A percentile compares a stretch with the other conserved stretches of the same genome.
These are phyloP conservation scores for Phoxinus dragarum DNA, from an alignment of 2,797 vertebrate genomes.

Conservation along the genomic window DNA sequence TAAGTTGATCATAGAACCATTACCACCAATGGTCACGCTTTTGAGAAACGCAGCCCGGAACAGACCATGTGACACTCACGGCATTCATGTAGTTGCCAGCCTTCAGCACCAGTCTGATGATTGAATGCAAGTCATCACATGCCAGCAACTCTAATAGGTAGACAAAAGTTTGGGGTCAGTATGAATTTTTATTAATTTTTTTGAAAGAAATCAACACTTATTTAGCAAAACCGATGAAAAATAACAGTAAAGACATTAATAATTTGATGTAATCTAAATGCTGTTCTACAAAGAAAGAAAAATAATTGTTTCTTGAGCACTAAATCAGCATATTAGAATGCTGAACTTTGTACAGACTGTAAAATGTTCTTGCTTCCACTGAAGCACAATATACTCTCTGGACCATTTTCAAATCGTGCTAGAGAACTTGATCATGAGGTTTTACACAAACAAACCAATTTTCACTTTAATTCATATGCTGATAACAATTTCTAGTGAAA, in stretches of 20 bases:
- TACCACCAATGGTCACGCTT: neutral
- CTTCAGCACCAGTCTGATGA: constrained; percentile 85
- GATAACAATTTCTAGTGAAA: neutral
- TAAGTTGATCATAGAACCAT: neutral
- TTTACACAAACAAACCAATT: neutral
- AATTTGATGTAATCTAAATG: neutral
- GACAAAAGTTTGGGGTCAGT: neutral
- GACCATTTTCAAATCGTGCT: neutral
- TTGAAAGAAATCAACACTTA: neutral
- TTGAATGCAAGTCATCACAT: constrained; percentile 84
- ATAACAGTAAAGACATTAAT: neutral
- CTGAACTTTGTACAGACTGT: neutral
- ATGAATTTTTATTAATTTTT: neutral
- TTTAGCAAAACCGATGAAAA: neutral
- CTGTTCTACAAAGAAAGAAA: neutral
- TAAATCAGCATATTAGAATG: neutral
- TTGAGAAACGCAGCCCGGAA: neutral
- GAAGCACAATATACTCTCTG: neutral
- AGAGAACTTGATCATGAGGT: neutral
- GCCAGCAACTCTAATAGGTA: constrained; percentile 77
- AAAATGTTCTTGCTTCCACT: neutral
- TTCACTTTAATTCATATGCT: neutral
- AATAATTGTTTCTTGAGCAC: neutral
- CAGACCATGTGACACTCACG: constrained; percentile 69
- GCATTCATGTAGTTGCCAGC: constrained; percentile 88